Evolutionary conservation across 2,113 vertebrate species (phyloP).

Genomic region (Zosterops hypoxanthus): DNA sequence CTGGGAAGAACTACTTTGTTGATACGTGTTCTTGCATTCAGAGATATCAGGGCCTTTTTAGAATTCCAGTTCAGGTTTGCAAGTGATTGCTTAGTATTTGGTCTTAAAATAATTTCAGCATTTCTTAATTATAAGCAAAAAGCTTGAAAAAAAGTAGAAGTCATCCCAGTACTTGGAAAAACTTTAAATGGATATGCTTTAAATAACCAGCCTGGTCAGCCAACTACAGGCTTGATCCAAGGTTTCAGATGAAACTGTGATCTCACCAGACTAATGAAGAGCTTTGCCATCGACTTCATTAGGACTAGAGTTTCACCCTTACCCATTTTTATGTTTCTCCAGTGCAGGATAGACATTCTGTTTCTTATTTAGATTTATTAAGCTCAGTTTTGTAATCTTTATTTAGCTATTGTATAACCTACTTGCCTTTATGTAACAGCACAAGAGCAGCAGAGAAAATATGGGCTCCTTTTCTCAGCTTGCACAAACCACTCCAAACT

Average conservation of each 20-base stretch:
- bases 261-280: neutral
- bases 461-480: neutral
- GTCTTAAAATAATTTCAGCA: neutral
- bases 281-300: conserved; percentile 10
- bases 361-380: conserved; percentile 35
- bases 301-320: conserved; percentile 11
- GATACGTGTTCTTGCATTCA: neutral
- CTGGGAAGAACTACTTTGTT: neutral
- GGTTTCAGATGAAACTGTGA: neutral
- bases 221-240: neutral
- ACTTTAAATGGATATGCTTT: neutral
- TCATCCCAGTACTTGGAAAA: neutral
- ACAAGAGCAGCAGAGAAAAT: neutral
- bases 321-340: neutral
- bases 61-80: neutral
- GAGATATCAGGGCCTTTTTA: neutral
- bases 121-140: neutral
- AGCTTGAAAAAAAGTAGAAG: neutral
- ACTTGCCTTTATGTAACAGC: neutral
- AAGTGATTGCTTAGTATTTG: neutral
- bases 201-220: neutral
- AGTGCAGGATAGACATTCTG: neutral
- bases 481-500: neutral
- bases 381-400: conserved; percentile 21
- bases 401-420: conserved; percentile 1